Base-by-base conservation (phyloP, 2,113 vertebrate genomes). In the Crotalus tigris region DNA sequence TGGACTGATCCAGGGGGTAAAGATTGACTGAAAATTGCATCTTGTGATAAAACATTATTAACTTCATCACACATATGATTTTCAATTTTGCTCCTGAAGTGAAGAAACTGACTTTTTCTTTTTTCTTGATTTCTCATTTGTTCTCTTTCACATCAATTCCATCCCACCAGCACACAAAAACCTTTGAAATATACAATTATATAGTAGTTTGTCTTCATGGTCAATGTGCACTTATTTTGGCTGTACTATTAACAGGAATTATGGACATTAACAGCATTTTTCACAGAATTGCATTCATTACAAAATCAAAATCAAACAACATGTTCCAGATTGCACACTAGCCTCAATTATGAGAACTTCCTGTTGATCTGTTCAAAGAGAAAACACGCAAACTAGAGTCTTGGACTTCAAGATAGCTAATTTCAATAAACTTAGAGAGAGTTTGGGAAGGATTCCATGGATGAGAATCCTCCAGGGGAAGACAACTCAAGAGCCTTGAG, bases 1-100 rank as follows among this genome's bases (percentile, higher is more conserved):
- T 96, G 93, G 95, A 91, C 53, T 53, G 90, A 95, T 96, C 92
- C 69, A 95, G 96, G 95, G 95, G 94, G 75, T 61, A 53, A 10
- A 89, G 94, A 88, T 49, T 93, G 61, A 57, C 93, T 91, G 96
- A 96, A 97, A 97, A 97, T 94, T 95, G 93, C 91, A 89, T 97
- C 93, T 96, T 94, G 54, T 92, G 94, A 95, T 95, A 91, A 96
- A 96, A 85, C 0, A 1, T 96, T 97, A 95, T 90, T 97, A 94
- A 94, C 95, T 95, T 59, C 91, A 91, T 95, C 96, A 95, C 91
- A 96, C 55, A 39, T 13, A 12, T 57, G 94, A 96, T 96, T 92
- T 89, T 90, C 59, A 93, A 93, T 95, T 96, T 97, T 96, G 93
- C 90, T 93, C 95, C 94, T 93, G 93, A 94, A 93, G 94, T 95